phyloP scores from a whole-genome alignment of 2,113 vertebrate genomes.

The Eolophus roseicapilla region DNA sequence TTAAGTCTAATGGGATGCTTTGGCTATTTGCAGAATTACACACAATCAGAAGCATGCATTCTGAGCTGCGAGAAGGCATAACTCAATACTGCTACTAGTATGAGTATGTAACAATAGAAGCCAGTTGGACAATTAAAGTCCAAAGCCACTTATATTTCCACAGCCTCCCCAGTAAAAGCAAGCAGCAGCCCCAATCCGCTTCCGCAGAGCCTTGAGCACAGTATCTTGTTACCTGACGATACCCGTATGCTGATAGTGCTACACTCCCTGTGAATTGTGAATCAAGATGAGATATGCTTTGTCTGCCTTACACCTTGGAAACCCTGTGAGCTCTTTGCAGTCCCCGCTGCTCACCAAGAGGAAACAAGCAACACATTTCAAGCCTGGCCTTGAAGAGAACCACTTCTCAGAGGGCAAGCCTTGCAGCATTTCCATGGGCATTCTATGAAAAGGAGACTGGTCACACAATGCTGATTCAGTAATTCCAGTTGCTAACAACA shows the following conservation, averaged over 20 bases:
- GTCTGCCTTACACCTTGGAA: background rate
- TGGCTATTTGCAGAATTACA: background rate
- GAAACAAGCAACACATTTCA: background rate
- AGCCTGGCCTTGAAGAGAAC: background rate
- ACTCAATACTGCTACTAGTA: background rate
- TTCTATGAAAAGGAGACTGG: background rate
- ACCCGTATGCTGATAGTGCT: background rate
- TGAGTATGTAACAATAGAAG: background rate
- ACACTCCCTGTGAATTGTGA: background rate
- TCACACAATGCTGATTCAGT: background rate
- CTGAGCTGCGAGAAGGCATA: background rate
- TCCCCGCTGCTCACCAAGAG: background rate
- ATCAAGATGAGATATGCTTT: background rate
- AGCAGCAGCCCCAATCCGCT: background rate
- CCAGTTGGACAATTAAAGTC: background rate
- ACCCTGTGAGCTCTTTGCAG: background rate
- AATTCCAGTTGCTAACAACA: conserved; percentile 37
- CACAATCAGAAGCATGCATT: background rate
- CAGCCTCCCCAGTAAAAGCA: background rate
- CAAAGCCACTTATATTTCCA: background rate
- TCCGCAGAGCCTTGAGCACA: background rate
- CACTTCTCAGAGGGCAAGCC: background rate
- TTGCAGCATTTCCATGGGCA: background rate
- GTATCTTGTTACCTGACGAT: background rate
- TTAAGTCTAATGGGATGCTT: background rate